These are phyloP conservation scores for Elanus axillaris DNA, from an alignment of 2,113 vertebrate species.

Conservation along the genomic window DNA sequence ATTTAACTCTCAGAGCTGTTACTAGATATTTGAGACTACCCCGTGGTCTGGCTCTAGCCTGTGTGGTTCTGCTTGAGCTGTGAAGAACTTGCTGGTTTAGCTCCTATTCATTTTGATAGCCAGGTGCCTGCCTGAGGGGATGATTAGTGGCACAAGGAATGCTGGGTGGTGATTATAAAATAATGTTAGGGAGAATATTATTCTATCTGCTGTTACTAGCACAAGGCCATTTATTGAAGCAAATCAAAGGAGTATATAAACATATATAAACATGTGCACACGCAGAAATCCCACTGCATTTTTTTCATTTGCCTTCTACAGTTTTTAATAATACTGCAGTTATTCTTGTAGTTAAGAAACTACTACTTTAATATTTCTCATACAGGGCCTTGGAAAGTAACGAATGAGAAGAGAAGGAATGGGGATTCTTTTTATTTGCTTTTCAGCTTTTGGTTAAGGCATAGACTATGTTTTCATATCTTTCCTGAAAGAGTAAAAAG, in stretches of 20 bases:
- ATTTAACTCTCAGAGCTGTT: not conserved
- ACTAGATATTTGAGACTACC: not conserved
- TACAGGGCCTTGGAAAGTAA: not conserved
- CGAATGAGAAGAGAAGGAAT: not conserved
- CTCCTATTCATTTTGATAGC: not conserved
- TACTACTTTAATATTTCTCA: not conserved
- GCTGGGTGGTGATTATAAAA: not conserved
- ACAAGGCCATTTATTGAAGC: not conserved
- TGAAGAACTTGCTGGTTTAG: not conserved
- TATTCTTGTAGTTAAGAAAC: not conserved
- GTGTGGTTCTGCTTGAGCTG: not conserved
- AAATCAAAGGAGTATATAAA: not conserved
- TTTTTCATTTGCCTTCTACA: not conserved
- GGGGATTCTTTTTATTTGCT: not conserved
- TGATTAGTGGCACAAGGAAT: not conserved
- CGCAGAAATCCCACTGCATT: not conserved
- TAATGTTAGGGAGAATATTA: not conserved
- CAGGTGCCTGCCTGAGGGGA: not conserved
- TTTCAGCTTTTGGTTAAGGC: slow-evolving; percentile 8
- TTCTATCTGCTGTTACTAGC: not conserved
- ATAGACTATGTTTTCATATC: not conserved
- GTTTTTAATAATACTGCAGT: not conserved
- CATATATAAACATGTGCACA: fast-evolving
- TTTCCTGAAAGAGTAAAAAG: not conserved
- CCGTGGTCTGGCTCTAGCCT: not conserved